These are phyloP conservation scores for Pithys albifrons DNA, from an alignment of 2,113 vertebrate genomes.

Conservation along the genomic window DNA sequence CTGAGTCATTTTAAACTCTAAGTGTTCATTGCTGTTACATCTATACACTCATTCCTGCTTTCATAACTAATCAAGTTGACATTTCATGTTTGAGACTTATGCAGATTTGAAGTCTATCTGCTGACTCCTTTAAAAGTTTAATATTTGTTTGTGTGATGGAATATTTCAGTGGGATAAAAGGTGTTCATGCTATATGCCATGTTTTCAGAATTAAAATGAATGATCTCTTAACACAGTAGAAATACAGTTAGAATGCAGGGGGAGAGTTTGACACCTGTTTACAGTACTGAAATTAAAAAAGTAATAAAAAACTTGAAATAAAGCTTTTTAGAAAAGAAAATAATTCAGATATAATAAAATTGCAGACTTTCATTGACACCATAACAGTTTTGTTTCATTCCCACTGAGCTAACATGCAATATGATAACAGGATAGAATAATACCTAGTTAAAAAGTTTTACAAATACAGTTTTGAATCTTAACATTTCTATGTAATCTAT, in stretches of 20 bases:
- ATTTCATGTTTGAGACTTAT: slow-evolving; percentile 32
- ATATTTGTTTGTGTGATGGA: neutral
- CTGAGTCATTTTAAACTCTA: slow-evolving; percentile 54
- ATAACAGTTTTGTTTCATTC: neutral
- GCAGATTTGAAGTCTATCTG: slow-evolving; percentile 14
- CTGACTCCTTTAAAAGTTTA: slow-evolving; percentile 15
- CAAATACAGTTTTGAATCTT: neutral
- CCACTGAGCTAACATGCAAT: neutral
- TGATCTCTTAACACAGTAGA: neutral
- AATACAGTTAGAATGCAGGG: neutral
- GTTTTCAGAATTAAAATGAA: neutral
- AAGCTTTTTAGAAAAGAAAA: neutral
- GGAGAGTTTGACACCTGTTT: neutral
- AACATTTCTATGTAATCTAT: neutral
- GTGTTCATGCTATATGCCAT: neutral
- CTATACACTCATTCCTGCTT: slow-evolving; percentile 24
- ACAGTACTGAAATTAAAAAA: neutral
- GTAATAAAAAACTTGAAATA: neutral
- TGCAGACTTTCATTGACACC: neutral
- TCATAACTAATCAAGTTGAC: slow-evolving; percentile 52
- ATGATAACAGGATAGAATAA: neutral
- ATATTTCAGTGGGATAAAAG: neutral
- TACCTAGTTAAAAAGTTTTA: neutral
- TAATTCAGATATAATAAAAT: neutral
- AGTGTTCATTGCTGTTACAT: slow-evolving; percentile 38